A percentile compares a stretch with the other conserved stretches of the same genome.
Evolutionary conservation across 2,888 invertebrate species (phyloP).

Genomic region (Lysandra bellargus): DNA sequence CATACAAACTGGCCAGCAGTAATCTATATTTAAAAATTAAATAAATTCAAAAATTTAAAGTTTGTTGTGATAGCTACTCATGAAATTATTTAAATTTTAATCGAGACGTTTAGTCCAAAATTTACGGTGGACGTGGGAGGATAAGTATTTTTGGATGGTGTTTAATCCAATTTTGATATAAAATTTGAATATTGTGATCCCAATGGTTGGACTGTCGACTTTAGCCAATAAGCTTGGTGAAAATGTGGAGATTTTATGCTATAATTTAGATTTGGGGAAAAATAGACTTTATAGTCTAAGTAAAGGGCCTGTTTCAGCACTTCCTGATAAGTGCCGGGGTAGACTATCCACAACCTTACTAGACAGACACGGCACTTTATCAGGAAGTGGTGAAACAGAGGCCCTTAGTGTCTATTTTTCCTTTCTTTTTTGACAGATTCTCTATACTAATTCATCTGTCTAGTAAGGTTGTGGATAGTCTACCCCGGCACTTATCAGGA

Average conservation of each 20-base stretch:
- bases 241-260: background rate
- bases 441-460: no score
- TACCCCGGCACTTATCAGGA: no score
- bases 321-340: no score
- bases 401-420: no score
- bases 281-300: no score
- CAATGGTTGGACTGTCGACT: background rate
- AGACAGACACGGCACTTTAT: no score
- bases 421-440: no score
- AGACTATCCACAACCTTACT: no score
- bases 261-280: background rate
- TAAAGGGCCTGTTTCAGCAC: no score
- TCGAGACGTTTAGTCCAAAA: background rate
- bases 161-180: constrained; percentile 13
- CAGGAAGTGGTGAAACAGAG: no score
- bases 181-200: constrained; percentile 3
- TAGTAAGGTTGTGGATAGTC: no score
- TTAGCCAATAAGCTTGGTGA: background rate
- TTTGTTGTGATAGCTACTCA: background rate
- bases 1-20: background rate
- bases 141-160: background rate
- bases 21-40: background rate
- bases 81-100: background rate
- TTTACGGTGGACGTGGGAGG: background rate
- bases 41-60: background rate